These are phyloP conservation scores for Propithecus deckenii DNA, from an alignment of 2,797 vertebrate genomes.

Conservation along the genomic window DNA sequence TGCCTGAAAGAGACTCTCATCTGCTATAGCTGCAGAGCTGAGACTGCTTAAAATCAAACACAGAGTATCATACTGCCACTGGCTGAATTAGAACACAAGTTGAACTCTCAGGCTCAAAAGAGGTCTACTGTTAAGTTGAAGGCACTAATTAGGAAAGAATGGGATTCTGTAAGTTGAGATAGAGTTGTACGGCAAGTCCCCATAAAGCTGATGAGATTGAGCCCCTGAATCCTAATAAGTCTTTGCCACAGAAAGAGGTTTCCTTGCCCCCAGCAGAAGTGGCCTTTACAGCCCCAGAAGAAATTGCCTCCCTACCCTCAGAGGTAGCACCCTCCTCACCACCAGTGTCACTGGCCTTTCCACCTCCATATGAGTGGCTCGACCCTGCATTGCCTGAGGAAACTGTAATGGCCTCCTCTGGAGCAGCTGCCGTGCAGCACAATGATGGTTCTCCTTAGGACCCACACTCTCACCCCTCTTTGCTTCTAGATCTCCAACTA, in stretches of 20 bases:
- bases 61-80: not conserved
- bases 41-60: not conserved
- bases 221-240: not conserved
- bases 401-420: not conserved
- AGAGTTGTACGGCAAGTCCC: not conserved
- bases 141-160: not conserved
- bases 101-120: not conserved
- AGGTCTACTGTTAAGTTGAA: not conserved
- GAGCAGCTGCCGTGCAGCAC: not conserved
- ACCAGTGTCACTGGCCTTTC: not conserved
- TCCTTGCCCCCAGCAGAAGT: not conserved
- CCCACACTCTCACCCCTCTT: not conserved
- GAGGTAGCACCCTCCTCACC: not conserved
- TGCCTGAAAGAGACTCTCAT: not conserved
- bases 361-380: not conserved
- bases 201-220: not conserved
- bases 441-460: not conserved
- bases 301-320: not conserved
- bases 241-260: not conserved
- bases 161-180: not conserved
- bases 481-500: not conserved
- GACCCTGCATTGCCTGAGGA: not conserved
- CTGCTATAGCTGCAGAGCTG: not conserved
- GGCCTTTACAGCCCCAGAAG: not conserved
- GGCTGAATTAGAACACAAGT: not conserved